Conservation (phyloP, 2,113 vertebrate species). For the Verasper variegatus region DNA sequence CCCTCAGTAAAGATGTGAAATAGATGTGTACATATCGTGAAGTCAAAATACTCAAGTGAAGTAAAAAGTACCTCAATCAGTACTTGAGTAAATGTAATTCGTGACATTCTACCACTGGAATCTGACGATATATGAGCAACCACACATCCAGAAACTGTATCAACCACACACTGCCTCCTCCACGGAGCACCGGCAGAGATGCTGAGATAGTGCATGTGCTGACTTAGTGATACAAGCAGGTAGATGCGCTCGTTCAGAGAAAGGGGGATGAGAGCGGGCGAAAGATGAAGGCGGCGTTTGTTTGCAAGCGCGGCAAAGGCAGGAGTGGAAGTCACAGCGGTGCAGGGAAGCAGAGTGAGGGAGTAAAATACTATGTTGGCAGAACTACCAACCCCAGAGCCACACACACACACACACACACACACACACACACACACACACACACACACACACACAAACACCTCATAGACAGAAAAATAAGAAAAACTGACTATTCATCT, state of each 20-base stretch:
- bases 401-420: slow-evolving; percentile 44
- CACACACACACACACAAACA: slow-evolving; percentile 64
- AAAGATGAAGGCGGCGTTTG: slow-evolving; percentile 64
- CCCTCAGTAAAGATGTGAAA: no score
- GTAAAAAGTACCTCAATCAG: no score
- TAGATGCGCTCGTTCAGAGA: slow-evolving; percentile 68
- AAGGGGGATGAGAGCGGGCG: slow-evolving; percentile 54
- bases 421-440: slow-evolving; percentile 63
- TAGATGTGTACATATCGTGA: no score
- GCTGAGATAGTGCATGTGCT: slow-evolving; percentile 64
- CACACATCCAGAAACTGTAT: not conserved
- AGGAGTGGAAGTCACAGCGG: slow-evolving; percentile 61
- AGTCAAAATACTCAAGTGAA: no score
- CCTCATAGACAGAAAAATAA: slow-evolving; percentile 28
- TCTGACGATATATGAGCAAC: not conserved
- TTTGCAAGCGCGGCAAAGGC: slow-evolving; percentile 54
- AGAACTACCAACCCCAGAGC: slow-evolving; percentile 73
- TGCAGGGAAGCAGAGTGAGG: slow-evolving; percentile 49
- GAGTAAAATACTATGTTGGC: slow-evolving; percentile 67
- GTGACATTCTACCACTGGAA: not conserved
- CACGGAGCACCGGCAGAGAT: slow-evolving; percentile 51
- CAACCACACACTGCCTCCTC: slow-evolving; percentile 11
- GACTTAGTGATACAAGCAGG: slow-evolving; percentile 59
- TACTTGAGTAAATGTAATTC: not conserved
- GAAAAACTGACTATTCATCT: slow-evolving; percentile 27